A percentile compares a stretch with the other conserved stretches of the same genome.
Evolutionary conservation across 2,888 invertebrate species (phyloP).

Genomic region (Pseudolycoriella hygida): DNA sequence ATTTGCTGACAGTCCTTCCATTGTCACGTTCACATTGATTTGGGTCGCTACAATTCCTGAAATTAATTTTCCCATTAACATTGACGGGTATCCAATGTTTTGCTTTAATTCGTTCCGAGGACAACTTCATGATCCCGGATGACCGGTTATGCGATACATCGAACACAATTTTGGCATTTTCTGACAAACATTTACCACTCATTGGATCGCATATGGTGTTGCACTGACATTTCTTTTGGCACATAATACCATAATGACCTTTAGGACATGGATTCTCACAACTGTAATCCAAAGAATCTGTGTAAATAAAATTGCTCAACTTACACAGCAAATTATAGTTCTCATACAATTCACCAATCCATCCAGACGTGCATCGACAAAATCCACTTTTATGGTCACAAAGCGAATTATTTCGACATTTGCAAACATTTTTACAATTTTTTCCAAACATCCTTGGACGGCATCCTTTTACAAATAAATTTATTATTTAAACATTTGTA

Average conservation of each 20-base stretch:
- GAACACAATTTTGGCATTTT: background rate
- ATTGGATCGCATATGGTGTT: background rate
- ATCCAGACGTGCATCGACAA: conserved; percentile 48
- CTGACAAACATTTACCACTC: background rate
- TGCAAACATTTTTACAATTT: conserved; percentile 48
- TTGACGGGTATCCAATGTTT: background rate
- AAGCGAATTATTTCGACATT: conserved; percentile 39
- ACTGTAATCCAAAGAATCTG: no score
- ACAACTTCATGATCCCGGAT: background rate
- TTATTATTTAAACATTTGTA: background rate
- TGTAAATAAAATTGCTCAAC: no score
- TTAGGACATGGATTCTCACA: background rate
- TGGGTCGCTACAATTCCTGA: background rate
- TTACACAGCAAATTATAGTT: no score
- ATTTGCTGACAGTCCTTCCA: no score
- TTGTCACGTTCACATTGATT: background rate
- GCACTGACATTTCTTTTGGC: background rate
- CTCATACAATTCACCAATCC: conserved; percentile 52
- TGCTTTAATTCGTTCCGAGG: background rate
- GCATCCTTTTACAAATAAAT: conserved; percentile 34
- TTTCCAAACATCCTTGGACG: conserved; percentile 53
- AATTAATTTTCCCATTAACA: background rate
- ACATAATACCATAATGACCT: background rate
- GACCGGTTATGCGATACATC: background rate
- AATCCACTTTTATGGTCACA: conserved; percentile 46